phyloP scores from a whole-genome alignment of 2,113 vertebrate genomes.

The Ochotona curzoniae region DNA sequence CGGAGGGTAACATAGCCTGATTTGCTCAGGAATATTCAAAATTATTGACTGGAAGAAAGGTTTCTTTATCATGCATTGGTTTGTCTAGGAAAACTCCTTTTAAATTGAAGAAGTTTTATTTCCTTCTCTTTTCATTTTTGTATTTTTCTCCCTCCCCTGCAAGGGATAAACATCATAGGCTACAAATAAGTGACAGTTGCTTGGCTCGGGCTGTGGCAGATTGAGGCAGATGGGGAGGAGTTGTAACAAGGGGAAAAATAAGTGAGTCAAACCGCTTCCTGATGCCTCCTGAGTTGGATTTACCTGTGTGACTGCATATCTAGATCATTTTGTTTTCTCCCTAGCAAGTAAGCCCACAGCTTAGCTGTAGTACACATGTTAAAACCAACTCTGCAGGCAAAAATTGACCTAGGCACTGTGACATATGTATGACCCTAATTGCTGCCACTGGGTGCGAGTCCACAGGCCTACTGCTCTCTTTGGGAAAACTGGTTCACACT shows the following conservation, averaged over 20 bases:
- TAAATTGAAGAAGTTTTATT: conserved; percentile 24
- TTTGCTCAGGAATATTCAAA: conserved; percentile 29
- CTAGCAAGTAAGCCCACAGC: conserved; percentile 18
- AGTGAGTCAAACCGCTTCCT: not conserved
- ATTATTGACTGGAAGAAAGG: not conserved
- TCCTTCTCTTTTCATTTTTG: conserved; percentile 46
- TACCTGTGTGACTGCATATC: conserved; percentile 22
- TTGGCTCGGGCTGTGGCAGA: not conserved
- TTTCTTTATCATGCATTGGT: not conserved
- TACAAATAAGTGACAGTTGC: not conserved
- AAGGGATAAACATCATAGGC: not conserved
- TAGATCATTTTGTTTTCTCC: not conserved
- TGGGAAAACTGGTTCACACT: not conserved
- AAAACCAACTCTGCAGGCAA: conserved; percentile 37
- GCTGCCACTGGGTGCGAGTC: not conserved
- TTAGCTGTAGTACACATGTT: conserved; percentile 19
- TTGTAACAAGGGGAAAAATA: not conserved
- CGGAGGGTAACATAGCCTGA: not conserved
- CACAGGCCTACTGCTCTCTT: not conserved
- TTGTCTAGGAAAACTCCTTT: conserved; percentile 45
- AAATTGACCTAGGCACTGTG: conserved; percentile 10
- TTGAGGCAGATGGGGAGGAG: not conserved
- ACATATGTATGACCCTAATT: not conserved
- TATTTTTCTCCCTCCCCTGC: not conserved
- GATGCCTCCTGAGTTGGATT: not conserved